Percentiles rank a stretch among this genome's conserved stretches.
These are phyloP conservation scores for Leguminivora glycinivorella DNA, from an alignment of 1,140 invertebrate genomes.

Conservation along the genomic window DNA sequence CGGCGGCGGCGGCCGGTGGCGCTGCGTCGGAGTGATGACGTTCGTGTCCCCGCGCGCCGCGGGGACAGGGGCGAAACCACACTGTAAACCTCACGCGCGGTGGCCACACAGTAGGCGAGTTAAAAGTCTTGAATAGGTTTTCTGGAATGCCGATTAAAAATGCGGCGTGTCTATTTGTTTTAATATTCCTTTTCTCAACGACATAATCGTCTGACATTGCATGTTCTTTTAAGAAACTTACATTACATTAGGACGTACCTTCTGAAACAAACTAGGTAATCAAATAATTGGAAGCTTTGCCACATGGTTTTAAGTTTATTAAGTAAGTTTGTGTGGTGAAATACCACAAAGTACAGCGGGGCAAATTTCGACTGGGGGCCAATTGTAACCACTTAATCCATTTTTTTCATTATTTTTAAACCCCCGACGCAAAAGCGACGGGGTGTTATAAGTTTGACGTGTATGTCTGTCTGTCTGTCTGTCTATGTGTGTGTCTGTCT, in stretches of 20 bases:
- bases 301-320: not conserved
- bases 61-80: not conserved
- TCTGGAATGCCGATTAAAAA: not conserved
- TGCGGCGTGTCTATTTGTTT: not conserved
- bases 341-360: too few relatives aligned
- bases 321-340: too few relatives aligned
- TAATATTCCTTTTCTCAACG: not conserved
- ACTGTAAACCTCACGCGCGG: not conserved
- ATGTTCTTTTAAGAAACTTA: not conserved
- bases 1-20: too few relatives aligned
- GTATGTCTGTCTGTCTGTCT: too few relatives aligned
- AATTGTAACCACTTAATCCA: too few relatives aligned
- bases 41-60: too few relatives aligned
- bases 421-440: too few relatives aligned
- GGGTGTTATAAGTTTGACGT: too few relatives aligned
- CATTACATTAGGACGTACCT: slow-evolving; percentile 1
- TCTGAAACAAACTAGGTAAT: not conserved
- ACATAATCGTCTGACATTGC: not conserved
- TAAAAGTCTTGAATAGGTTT: not conserved
- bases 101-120: not conserved
- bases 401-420: too few relatives aligned
- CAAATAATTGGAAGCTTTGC: not conserved
- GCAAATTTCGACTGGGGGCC: too few relatives aligned
- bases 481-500: too few relatives aligned
- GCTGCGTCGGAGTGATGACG: too few relatives aligned